Evolutionary conservation across 1,140 invertebrate genomes (phyloP).

Genomic region (Cheumatopsyche charites): DNA sequence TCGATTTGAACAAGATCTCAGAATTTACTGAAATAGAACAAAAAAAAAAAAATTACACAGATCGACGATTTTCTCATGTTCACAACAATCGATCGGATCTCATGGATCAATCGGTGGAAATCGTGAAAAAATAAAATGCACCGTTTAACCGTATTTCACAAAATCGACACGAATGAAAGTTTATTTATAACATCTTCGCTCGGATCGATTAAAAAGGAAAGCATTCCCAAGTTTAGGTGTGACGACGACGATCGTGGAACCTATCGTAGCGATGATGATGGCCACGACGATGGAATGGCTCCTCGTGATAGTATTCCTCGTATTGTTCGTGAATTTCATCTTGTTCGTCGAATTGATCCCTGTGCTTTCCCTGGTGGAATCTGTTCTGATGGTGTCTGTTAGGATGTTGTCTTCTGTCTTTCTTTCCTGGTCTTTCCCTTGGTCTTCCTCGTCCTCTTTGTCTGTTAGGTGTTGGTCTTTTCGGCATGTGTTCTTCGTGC

Average conservation of each 20-base stretch:
- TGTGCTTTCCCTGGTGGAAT: background rate
- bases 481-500: conserved; percentile 29
- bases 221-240: background rate
- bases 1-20: too few species aligned
- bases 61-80: conserved; percentile 3
- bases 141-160: too few species aligned
- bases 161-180: too few species aligned
- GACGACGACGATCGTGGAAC: conserved; percentile 1
- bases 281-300: background rate
- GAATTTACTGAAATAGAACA: background rate
- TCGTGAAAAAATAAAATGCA: too few species aligned
- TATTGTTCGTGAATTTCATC: background rate
- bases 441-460: conserved; percentile 38
- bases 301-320: conserved; percentile 8
- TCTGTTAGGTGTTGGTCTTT: conserved; percentile 52
- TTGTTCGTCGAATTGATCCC: conserved; percentile 1
- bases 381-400: background rate
- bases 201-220: background rate
- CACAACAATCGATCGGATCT: background rate
- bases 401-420: too few species aligned
- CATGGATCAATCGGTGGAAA: background rate
- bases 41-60: conserved; percentile 1
- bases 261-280: conserved; percentile 6
- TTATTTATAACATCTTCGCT: background rate
- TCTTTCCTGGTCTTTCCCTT: conserved; percentile 50